Evolutionary conservation across 2,888 invertebrate species (phyloP).

Genomic region (Drosophila sordidapex): DNA sequence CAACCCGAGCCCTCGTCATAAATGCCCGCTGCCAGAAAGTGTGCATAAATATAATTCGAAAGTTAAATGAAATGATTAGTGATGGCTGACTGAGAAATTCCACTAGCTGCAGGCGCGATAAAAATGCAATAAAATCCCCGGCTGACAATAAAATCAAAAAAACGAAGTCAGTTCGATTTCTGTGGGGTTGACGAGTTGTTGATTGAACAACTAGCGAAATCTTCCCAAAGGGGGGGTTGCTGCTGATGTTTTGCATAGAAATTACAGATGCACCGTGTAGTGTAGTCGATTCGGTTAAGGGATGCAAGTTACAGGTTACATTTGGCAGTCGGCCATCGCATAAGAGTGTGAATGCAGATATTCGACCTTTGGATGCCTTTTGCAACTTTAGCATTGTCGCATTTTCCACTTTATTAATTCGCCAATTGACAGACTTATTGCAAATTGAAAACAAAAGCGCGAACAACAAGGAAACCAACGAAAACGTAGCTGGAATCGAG

Average conservation of each 20-base stretch:
- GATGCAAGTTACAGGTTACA: slow-evolving; percentile 34
- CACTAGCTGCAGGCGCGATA: slow-evolving; percentile 72
- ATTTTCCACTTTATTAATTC: slow-evolving; percentile 83
- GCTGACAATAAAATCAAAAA: slow-evolving; percentile 50
- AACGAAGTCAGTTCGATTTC: slow-evolving; percentile 55
- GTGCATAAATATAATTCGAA: slow-evolving; percentile 72
- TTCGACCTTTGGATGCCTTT: slow-evolving; percentile 48
- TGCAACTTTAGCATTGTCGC: slow-evolving; percentile 61
- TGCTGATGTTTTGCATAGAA: slow-evolving; percentile 54
- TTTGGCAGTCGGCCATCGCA: slow-evolving; percentile 4
- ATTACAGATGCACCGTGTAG: slow-evolving; percentile 18
- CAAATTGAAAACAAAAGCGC: slow-evolving; percentile 81
- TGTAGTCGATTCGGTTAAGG: slow-evolving; percentile 15
- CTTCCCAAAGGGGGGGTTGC: slow-evolving; percentile 3
- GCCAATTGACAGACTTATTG: slow-evolving; percentile 81
- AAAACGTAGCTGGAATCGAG: slow-evolving; percentile 48
- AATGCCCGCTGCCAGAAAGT: slow-evolving; percentile 59
- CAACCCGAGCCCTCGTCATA: slow-evolving; percentile 55
- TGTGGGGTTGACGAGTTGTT: slow-evolving; percentile 62
- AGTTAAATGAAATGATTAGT: slow-evolving; percentile 81
- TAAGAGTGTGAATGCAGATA: slow-evolving; percentile 1
- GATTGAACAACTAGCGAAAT: slow-evolving; percentile 19
- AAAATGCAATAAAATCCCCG: slow-evolving; percentile 79
- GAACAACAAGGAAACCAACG: slow-evolving; percentile 52
- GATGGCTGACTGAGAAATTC: slow-evolving; percentile 68